Evolutionary conservation across 2,113 vertebrate species (phyloP).

Genomic region (Tetrax tetrax): DNA sequence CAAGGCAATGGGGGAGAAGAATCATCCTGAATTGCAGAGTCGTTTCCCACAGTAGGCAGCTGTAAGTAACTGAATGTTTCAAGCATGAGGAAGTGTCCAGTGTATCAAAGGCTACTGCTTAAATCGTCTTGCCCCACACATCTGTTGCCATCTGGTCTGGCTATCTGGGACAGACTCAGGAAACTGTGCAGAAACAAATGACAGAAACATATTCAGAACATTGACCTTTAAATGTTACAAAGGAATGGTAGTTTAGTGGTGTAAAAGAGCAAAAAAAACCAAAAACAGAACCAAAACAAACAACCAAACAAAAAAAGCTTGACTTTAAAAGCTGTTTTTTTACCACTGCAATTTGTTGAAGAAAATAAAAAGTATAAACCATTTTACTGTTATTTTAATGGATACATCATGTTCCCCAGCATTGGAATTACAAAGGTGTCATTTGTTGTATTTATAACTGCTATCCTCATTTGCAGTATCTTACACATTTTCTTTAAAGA

Average conservation of each 20-base stretch:
- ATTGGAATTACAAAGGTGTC: conserved; percentile 42
- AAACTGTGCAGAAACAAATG: background rate
- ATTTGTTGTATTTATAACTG: conserved; percentile 29
- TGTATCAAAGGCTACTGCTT: background rate
- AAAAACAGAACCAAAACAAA: no score
- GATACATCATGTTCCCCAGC: background rate
- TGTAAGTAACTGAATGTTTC: background rate
- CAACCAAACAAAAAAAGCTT: background rate
- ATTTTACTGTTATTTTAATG: conserved; percentile 43
- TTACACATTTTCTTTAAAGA: conserved; percentile 27
- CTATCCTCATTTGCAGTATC: conserved; percentile 11
- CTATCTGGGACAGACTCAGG: background rate
- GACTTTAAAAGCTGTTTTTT: conserved; percentile 11
- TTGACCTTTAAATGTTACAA: background rate
- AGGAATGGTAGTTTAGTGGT: background rate
- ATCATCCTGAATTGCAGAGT: background rate
- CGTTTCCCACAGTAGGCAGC: background rate
- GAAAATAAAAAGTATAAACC: conserved; percentile 1
- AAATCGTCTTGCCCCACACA: background rate
- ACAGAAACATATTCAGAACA: background rate
- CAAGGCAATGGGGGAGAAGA: background rate
- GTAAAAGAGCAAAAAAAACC: background rate
- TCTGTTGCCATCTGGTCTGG: background rate
- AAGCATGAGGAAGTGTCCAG: background rate
- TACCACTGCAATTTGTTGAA: background rate